A percentile compares a stretch with the other conserved stretches of the same genome.
Conservation (phyloP, 1,140 invertebrate genomes). For the Drosophila obscura region DNA sequence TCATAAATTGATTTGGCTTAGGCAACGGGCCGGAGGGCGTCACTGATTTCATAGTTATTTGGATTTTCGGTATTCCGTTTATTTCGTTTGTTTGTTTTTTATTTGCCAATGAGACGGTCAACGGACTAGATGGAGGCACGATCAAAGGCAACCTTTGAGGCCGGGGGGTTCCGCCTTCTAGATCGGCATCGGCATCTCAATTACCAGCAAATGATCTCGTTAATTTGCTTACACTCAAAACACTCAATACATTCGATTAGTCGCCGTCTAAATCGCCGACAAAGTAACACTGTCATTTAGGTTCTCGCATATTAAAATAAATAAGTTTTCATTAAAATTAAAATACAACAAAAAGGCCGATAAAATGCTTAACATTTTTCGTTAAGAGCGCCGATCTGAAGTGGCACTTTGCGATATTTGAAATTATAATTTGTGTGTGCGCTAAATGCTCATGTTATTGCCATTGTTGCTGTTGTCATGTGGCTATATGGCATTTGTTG, state of each 20-base stretch:
- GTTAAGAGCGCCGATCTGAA: constrained; percentile 70
- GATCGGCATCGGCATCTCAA: constrained; percentile 61
- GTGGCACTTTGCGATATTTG: constrained; percentile 78
- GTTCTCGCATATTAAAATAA: constrained; percentile 61
- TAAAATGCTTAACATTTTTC: constrained; percentile 80
- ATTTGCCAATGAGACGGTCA: constrained; percentile 21
- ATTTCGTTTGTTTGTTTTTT: constrained; percentile 3
- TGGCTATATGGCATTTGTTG: constrained; percentile 13
- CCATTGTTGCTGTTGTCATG: constrained; percentile 27
- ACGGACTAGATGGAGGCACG: constrained; percentile 28
- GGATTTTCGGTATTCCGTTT: not conserved
- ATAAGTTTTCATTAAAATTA: constrained; percentile 63
- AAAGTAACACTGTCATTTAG: constrained; percentile 62
- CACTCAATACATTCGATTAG: constrained; percentile 63
- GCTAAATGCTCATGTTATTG: constrained; percentile 67
- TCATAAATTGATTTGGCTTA: constrained; percentile 66
- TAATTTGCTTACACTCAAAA: constrained; percentile 77
- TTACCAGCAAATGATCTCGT: constrained; percentile 76
- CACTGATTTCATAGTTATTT: constrained; percentile 20
- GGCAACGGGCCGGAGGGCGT: constrained; percentile 28
- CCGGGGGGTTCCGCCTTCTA: constrained; percentile 42
- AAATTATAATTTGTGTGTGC: constrained; percentile 79
- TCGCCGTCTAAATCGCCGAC: constrained; percentile 62
- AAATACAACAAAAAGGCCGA: constrained; percentile 52
- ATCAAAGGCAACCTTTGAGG: constrained; percentile 54